Evolutionary conservation across 2,888 invertebrate species (phyloP), one percentile per base, ranked within the genome.

Genomic region (Sinotaia quadrata): DNA sequence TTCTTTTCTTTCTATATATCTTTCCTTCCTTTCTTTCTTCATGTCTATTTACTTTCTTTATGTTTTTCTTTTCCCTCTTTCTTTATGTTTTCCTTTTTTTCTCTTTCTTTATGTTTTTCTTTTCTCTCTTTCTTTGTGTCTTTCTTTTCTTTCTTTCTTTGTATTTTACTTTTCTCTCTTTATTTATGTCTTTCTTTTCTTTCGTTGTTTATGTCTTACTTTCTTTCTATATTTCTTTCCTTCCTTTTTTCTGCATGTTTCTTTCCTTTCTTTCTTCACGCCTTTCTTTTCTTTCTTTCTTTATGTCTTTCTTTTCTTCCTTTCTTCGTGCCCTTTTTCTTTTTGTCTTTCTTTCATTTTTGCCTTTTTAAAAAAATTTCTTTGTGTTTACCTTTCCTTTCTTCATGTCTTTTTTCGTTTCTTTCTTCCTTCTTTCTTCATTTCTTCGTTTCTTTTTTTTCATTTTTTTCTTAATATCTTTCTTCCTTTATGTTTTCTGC

Each of bases 51-150:
- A n/a, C n/a, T n/a, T n/a, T n/a, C n/a, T n/a, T n/a, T n/a, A n/a
- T n/a, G n/a, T n/a, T 41, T 47, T 68, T 21, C 67, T 12, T 49
- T 49, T 68, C 5, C 62, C 51, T 66, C 51, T 44, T 7, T 67
- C 51, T 49, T 60, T 66, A 4, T 49, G 7, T 21, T n/a, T 31
- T 10, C 24, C 21, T 66, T 29, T 66, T 8, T 66, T 31, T 24
- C 33, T 34, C 29, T 34, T 21, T 12, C 34, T 34, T 12, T 52
- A 34, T 51, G 4, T n/a, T n/a, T n/a, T n/a, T 49, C 33, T 67
- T 31, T 31, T 29, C n/a, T 57, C n/a, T 8, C 10, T 57, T 31
- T 57, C 31, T 12, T 49, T 21, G 61, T 47, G 21, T 51, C 54
- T n/a, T 37, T n/a, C 29, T 44, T 29, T 41, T 29, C 57, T 44